A percentile compares a stretch with the other conserved stretches of the same genome.
These are phyloP conservation scores for Proales similis DNA, from an alignment of 1,140 invertebrate genomes.

Conservation along the genomic window DNA sequence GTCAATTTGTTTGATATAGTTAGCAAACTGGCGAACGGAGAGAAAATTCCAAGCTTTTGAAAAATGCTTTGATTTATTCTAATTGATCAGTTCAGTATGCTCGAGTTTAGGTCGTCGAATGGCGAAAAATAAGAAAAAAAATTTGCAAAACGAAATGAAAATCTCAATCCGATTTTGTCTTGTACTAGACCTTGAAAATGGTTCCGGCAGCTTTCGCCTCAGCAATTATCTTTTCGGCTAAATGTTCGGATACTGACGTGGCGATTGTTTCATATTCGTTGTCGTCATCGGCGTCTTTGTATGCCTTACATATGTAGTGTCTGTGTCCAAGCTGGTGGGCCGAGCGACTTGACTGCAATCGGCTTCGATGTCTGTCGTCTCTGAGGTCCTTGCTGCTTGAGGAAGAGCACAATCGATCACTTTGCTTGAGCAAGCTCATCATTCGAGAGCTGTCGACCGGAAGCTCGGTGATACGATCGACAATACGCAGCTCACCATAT, in stretches of 20 bases:
- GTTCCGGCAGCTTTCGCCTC: conserved; percentile 25
- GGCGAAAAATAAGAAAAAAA: no score
- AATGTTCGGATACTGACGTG: conserved; percentile 6
- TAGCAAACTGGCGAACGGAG: no score
- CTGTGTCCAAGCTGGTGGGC: not conserved
- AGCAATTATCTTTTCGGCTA: conserved; percentile 31
- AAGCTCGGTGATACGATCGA: conserved; percentile 35
- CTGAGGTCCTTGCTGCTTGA: conserved; percentile 1
- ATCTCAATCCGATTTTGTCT: no score
- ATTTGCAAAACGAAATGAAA: no score
- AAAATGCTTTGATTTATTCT: no score
- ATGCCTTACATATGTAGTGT: not conserved
- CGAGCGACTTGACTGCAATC: conserved; percentile 3
- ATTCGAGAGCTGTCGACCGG: conserved; percentile 31
- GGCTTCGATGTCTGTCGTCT: conserved; percentile 1
- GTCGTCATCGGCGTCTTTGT: conserved; percentile 3
- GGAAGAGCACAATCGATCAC: no score
- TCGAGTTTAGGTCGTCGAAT: no score
- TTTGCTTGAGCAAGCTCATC: conserved; percentile 13
- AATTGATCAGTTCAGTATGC: no score
- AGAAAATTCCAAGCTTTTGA: no score
- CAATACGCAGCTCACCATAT: conserved; percentile 22
- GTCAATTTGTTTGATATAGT: no score
- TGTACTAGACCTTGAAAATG: no score
- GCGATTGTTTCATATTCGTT: conserved; percentile 34